Base-by-base conservation (phyloP, 2,797 vertebrate species). In the Ibycter americanus region DNA sequence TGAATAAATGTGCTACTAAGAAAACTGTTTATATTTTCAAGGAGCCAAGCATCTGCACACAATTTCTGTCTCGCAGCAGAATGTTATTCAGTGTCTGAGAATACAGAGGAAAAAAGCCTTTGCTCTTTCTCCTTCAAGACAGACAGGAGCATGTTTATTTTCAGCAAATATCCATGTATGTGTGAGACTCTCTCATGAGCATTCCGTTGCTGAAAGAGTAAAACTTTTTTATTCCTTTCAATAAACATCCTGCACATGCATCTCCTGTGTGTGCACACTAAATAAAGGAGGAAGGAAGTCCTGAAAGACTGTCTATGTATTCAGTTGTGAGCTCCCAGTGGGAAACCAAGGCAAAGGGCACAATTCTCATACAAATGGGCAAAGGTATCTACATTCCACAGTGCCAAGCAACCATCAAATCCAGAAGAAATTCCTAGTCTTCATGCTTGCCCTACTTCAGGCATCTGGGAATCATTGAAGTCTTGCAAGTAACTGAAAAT, bases 301-400 rank as follows among this genome's bases (percentile, higher is more conserved):
- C 67, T 47, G 47, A 70, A 86, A 62, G 47, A 13, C 42, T 72
- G 25, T 31, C 70, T 61, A 3, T 34, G 55, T 46, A 6, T 31
- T 90, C 89, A 78, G 62, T 67, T 15, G 6, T 67, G 81, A 95
- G 49, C 44, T 88, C 55, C 66, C 55, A 56, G 55, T 25, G 59
- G 83, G 78, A 83, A 95, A 80, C 40, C 66, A 77, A 96, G 94
- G 88, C 90, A 92, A 73, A 96, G 91, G 81, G 85, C 71, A 63
- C 56, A 62, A 11, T 73, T 87, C 67, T 77, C n/a, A 51, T 9
- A 89, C 47, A 83, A 79, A 62, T 44, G 90, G 90, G 83, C 93
- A 97, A 96, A 97, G 92, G 90, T 97, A 68, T 47, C 90, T 40
- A 25, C 95, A 95, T 97, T 94, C 93, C 96, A 85, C 90, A 78